Evolutionary conservation across 2,888 invertebrate species (phyloP).

Genomic region (Thecophora atra): DNA sequence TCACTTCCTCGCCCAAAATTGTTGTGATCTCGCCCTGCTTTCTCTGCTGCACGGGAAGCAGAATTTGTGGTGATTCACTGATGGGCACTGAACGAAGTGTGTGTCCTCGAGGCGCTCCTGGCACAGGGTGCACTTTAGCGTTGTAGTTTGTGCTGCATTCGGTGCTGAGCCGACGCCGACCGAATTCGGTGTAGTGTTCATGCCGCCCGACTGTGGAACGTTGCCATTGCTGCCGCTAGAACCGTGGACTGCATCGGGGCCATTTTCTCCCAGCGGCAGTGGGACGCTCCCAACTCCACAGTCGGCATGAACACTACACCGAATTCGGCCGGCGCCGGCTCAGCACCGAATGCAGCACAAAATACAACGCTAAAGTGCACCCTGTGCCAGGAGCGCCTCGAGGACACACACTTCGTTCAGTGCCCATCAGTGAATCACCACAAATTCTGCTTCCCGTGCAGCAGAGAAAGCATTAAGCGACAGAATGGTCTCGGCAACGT

Average conservation of each 20-base stretch:
- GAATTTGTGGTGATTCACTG: slow-evolving; percentile 97
- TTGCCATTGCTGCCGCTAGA: slow-evolving; percentile 49
- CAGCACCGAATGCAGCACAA: slow-evolving; percentile 66
- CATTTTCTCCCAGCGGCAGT: slow-evolving; percentile 44
- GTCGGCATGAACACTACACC: slow-evolving; percentile 46
- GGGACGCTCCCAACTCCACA: slow-evolving; percentile 38
- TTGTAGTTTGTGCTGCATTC: slow-evolving; percentile 72
- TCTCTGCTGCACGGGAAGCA: slow-evolving; percentile 99
- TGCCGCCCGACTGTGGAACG: slow-evolving; percentile 45
- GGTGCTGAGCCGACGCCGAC: slow-evolving; percentile 58
- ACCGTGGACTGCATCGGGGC: slow-evolving; percentile 45
- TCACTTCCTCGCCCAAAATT: slow-evolving; percentile 93
- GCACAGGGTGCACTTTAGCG: slow-evolving; percentile 96
- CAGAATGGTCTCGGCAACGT: slow-evolving; percentile 78
- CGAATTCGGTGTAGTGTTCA: slow-evolving; percentile 53
- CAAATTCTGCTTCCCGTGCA: slow-evolving; percentile 99
- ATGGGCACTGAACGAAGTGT: slow-evolving; percentile 99
- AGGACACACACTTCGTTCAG: slow-evolving; percentile 99
- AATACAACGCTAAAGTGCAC: slow-evolving; percentile 92
- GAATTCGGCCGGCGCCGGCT: slow-evolving; percentile 62
- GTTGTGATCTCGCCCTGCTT: slow-evolving; percentile 98
- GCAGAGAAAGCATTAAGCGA: slow-evolving; percentile 96
- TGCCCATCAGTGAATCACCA: slow-evolving; percentile 97
- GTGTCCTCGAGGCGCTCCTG: slow-evolving; percentile 99
- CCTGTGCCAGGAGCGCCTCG: slow-evolving; percentile 96